phyloP scores from a whole-genome alignment of 2,888 invertebrate species.

The Meta bourneti region DNA sequence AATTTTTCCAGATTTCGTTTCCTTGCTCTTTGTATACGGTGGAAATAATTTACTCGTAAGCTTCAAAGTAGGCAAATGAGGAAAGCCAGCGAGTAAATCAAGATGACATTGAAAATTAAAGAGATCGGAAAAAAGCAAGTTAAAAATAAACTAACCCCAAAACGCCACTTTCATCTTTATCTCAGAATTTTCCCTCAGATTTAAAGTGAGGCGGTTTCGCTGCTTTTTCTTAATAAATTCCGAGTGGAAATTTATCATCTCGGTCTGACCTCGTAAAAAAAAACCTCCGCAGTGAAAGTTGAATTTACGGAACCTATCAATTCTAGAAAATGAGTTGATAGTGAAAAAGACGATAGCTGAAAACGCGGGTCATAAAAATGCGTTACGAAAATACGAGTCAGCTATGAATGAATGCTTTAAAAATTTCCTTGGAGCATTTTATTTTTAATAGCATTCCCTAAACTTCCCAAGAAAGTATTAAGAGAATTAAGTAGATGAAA shows the following conservation, averaged over 20 bases:
- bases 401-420: not conserved
- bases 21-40: too few species aligned
- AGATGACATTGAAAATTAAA: not conserved
- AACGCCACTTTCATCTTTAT: not conserved
- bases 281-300: not conserved
- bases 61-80: not conserved
- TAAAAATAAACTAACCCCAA: not conserved
- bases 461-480: not conserved
- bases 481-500: not conserved
- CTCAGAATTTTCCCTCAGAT: not conserved
- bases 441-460: not conserved
- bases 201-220: not conserved
- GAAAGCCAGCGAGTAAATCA: not conserved
- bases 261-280: not conserved
- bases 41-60: too few species aligned
- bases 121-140: not conserved
- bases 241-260: not conserved
- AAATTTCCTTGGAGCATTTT: not conserved
- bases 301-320: constrained; percentile 1
- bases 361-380: not conserved
- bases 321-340: constrained; percentile 1
- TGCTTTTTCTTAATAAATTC: not conserved
- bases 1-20: too few species aligned
- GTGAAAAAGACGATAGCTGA: not conserved
- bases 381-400: not conserved